Percentiles rank a stretch among this genome's conserved stretches.
These are phyloP conservation scores for Maniola hyperantus DNA, from an alignment of 2,888 invertebrate species.

Conservation along the genomic window DNA sequence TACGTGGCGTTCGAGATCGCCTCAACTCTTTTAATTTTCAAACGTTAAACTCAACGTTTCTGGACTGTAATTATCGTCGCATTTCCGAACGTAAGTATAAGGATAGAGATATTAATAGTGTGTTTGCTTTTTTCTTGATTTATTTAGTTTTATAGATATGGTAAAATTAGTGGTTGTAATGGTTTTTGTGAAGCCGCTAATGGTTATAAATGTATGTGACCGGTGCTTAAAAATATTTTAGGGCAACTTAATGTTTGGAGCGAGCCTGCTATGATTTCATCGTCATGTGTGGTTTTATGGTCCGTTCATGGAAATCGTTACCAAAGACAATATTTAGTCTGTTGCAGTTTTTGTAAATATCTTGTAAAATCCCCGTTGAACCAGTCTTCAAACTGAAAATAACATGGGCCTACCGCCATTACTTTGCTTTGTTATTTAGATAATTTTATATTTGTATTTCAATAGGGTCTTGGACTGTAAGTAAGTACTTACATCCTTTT, in stretches of 20 bases:
- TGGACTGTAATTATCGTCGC: conserved; percentile 76
- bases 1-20: conserved; percentile 63
- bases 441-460: too few relatives aligned
- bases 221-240: conserved; percentile 42
- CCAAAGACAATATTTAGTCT: conserved; percentile 25
- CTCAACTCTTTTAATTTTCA: conserved; percentile 73
- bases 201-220: conserved; percentile 73
- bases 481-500: too few relatives aligned
- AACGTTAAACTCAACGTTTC: conserved; percentile 66
- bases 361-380: conserved; percentile 1
- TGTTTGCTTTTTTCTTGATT: conserved; percentile 78
- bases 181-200: conserved; percentile 69
- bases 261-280: conserved; percentile 36
- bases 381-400: background rate
- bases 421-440: background rate
- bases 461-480: too few relatives aligned
- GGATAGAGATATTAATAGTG: conserved; percentile 81
- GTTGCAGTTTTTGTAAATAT: conserved; percentile 12
- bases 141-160: conserved; percentile 74
- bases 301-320: conserved; percentile 33
- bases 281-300: conserved; percentile 32
- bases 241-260: conserved; percentile 31
- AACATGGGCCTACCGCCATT: background rate
- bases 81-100: conserved; percentile 76
- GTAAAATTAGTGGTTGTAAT: conserved; percentile 72